Conservation (phyloP, 2,113 vertebrate species). For the Pavo muticus region DNA sequence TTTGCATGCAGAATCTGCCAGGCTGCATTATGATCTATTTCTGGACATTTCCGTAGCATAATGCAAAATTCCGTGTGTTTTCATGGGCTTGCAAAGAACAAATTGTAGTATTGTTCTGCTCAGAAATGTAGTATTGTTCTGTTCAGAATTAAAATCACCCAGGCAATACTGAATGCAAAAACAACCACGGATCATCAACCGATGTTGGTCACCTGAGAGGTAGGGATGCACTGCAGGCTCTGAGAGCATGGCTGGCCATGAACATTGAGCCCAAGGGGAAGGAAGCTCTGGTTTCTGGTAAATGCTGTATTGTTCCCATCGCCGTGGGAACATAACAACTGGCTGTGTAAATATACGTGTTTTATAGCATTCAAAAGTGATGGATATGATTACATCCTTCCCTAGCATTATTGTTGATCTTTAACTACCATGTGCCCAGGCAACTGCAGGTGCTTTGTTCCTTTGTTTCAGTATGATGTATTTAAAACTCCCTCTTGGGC, state of each 20-base stretch:
- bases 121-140: background rate
- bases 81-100: background rate
- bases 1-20: constrained; percentile 28
- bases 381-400: constrained; percentile 54
- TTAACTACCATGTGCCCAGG: background rate
- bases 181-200: background rate
- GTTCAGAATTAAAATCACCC: background rate
- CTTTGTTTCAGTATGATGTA: constrained; percentile 8
- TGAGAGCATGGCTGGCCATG: background rate
- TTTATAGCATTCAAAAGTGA: constrained; percentile 38
- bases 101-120: background rate
- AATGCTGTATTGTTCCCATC: constrained; percentile 51
- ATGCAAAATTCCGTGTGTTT: background rate
- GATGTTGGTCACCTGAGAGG: background rate
- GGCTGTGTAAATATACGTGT: constrained; percentile 2
- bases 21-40: constrained; percentile 26
- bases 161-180: background rate
- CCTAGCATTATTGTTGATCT: background rate
- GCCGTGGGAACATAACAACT: constrained; percentile 47
- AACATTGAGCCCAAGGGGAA: background rate
- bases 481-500: background rate
- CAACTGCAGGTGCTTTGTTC: constrained; percentile 45
- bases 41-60: background rate
- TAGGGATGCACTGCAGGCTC: constrained; percentile 1
- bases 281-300: constrained; percentile 48